Percentiles rank a stretch among this genome's conserved stretches.
phyloP scores from a whole-genome alignment of 2,888 invertebrate species.

The Drosophila macrothrix region DNA sequence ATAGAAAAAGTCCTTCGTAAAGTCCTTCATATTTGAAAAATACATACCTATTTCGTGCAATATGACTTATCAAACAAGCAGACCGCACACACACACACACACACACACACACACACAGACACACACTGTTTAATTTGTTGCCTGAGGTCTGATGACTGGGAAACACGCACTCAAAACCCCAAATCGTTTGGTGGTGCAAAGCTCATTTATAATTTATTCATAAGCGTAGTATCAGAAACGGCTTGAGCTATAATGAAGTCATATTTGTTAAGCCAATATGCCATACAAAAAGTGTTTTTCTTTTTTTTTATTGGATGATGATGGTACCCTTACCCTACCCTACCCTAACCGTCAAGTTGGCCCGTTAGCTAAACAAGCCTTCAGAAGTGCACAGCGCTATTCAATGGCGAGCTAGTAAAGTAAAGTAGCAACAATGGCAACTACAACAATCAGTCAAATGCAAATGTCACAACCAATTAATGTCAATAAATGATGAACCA shows the following conservation, averaged over 20 bases:
- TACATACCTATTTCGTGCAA: constrained; percentile 21
- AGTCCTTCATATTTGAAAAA: constrained; percentile 30
- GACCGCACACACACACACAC: constrained; percentile 49
- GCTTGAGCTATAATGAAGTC: constrained; percentile 73
- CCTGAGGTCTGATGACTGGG: constrained; percentile 60
- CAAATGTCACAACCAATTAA: constrained; percentile 84
- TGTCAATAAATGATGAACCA: constrained; percentile 80
- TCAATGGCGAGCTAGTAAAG: constrained; percentile 8
- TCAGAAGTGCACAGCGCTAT: constrained; percentile 15
- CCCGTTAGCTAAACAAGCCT: constrained; percentile 43
- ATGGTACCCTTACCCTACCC: neutral
- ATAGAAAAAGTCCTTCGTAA: constrained; percentile 23
- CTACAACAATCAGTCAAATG: constrained; percentile 79
- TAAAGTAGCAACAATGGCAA: constrained; percentile 80
- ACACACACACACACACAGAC: neutral
- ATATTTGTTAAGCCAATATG: constrained; percentile 69
- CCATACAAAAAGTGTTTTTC: constrained; percentile 43
- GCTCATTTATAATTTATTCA: constrained; percentile 75
- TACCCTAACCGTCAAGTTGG: neutral
- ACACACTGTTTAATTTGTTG: constrained; percentile 12
- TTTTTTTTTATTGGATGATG: constrained; percentile 17
- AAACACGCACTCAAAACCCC: constrained; percentile 62
- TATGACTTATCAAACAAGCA: constrained; percentile 22
- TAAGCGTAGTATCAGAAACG: constrained; percentile 43
- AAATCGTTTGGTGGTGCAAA: constrained; percentile 51